Evolutionary conservation across 2,113 vertebrate genomes (phyloP), one percentile per base, ranked within the genome.

Genomic region (Seriola aureovittata): DNA sequence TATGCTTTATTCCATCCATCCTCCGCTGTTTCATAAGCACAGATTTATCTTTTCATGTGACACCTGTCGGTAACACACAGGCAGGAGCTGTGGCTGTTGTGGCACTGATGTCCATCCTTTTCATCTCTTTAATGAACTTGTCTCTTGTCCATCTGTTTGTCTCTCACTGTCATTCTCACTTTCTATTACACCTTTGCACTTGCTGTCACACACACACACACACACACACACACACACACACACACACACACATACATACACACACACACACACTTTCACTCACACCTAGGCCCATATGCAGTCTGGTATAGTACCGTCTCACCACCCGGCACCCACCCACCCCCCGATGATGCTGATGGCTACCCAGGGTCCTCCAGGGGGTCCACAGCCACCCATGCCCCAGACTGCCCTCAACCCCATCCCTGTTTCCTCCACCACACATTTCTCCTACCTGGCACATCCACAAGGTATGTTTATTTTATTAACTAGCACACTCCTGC

Each of bases 341-440:
- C 96, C 98, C 76, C 95, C 96, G 42, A 97, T 99, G 97, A 99
- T 99, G 98, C 96, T 99, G 94, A 99, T 99, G 98, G 97, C 97
- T 79, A 97, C 98, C 88, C 97, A 98, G 95, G 92, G 91, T 63
- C 97, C 97, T 87, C 96, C 97, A 66, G 97, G 96, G 48, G 98
- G 98, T 84, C 97, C 97, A 60, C 98, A 99, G 96, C 96, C 96
- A 86, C 96, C 94, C 52, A 94, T 99, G 94, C 94, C 96, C 92
- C 98, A 99, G 95, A 97, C 95, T 82, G 96, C 97, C 92, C 96
- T 99, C 92, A 99, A 98, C 93, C 96, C 97, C 94, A 99, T 99
- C 96, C 97, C 98, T 11, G 95, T 96, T 63, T 95, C 95, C 72
- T 95, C 95, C 81, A 94, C 93, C 64, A 92, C 95, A 90, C 95